Evolutionary conservation across 2,888 invertebrate genomes (phyloP), one percentile per base, ranked within the genome.

Genomic region (Microplitis deprimator): DNA sequence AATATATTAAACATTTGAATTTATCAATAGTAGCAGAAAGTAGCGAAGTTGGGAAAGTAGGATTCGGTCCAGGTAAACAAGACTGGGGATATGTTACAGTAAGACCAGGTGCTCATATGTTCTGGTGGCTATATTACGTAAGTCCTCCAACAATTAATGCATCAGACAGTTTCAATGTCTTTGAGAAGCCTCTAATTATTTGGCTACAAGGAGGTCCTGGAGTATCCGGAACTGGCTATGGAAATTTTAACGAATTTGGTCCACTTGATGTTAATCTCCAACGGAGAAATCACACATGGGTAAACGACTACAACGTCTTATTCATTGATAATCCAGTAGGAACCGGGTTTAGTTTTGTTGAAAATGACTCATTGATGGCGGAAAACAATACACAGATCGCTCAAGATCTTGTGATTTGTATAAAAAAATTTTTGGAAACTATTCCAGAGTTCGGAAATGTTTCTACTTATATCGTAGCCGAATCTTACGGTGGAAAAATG

Each of bases 401-500:
- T 0, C 82, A 89, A 41, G 97, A 98, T 90, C 93, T 98, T 82
- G 91, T 97, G 1, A 91, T 91, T 72, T 91, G 96, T 64, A 92
- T 96, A 90, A 92, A 92, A 85, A 92, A 91, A 5, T 96, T 97
- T 88, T 93, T 95, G 83, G 84, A 90, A 16, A 87, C 91, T 13
- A 91, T 94, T 85, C 93, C 95, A 0, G 92, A 94, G 84, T 97
- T 96, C 85, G 92, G 93, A 87, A 91, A 90, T 7, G 92, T 94
- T 0, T 95, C 96, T 0, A 91, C 96, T 50, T 97, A 97, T 86
- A 95, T 97, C 79, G 95, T 96, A 85, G 95, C 94, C 29, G 97
- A 97, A 89, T 97, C 97, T 0, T 97, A 97, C 88, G 97, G 97
- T 16, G 97, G 97, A 1, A 97, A 97, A 91, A 97, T 97, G 96